Evolutionary conservation across 2,797 vertebrate species (phyloP).

Genomic region (Choloepus didactylus): DNA sequence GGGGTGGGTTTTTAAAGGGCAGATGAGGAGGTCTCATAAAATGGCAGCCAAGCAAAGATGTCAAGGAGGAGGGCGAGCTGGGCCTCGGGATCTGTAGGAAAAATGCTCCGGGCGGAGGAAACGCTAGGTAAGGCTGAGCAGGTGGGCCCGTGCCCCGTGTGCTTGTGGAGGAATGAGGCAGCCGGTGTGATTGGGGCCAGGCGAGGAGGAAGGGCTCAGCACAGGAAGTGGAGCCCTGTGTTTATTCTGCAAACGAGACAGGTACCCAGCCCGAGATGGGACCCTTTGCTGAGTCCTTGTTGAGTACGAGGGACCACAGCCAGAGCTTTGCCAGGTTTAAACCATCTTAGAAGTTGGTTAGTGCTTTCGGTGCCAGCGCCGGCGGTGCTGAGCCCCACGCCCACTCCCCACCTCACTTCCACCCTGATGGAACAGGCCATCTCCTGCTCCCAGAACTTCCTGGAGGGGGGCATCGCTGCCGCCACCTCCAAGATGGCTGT

Average conservation of each 20-base stretch:
- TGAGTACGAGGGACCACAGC: background rate
- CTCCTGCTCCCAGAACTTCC: no score
- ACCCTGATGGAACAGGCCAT: no score
- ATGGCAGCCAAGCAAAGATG: background rate
- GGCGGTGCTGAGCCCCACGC: no score
- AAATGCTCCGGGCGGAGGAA: background rate
- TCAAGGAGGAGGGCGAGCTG: background rate
- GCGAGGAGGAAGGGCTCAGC: accelerated
- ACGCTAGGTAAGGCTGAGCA: background rate
- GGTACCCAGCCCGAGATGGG: accelerated
- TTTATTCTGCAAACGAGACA: background rate
- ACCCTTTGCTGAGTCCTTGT: background rate
- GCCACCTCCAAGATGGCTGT: no score
- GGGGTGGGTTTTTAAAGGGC: background rate
- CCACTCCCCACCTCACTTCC: no score
- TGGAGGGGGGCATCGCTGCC: no score
- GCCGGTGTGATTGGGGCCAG: accelerated
- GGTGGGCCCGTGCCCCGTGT: accelerated
- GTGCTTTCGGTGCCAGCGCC: no score
- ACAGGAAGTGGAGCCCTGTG: accelerated
- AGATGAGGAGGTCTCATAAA: background rate
- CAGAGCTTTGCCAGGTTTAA: background rate
- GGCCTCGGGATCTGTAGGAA: background rate
- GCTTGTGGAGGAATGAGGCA: background rate
- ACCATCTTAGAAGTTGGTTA: background rate